Percentiles rank a stretch among this genome's conserved stretches.
These are phyloP conservation scores for Diadromus collaris DNA, from an alignment of 2,888 invertebrate genomes.

Conservation along the genomic window DNA sequence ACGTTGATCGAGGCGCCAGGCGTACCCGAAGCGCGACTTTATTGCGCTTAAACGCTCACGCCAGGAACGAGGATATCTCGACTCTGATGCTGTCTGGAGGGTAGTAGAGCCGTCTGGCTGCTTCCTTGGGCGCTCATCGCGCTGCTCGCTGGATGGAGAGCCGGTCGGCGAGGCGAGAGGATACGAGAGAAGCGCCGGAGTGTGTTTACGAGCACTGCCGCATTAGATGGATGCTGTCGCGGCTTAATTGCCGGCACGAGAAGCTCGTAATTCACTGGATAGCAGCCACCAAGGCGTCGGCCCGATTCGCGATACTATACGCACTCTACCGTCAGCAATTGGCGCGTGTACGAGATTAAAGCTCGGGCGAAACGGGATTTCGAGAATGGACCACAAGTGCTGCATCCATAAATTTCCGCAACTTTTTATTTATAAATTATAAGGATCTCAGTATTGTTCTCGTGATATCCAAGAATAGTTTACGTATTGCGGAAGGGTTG, in stretches of 20 bases:
- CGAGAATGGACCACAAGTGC: background rate
- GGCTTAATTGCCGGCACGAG: conserved; percentile 71
- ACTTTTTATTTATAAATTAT: background rate
- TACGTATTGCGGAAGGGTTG: conserved; percentile 33
- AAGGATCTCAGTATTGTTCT: background rate
- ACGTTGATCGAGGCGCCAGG: conserved; percentile 50
- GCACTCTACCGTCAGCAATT: conserved; percentile 1
- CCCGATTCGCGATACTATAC: conserved; percentile 47
- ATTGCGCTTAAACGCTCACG: conserved; percentile 64
- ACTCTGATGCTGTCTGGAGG: conserved; percentile 29
- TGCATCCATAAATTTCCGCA: background rate
- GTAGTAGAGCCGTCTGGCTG: conserved; percentile 40
- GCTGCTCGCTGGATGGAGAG: conserved; percentile 43
- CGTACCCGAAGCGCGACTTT: conserved; percentile 59
- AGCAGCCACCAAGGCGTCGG: conserved; percentile 55
- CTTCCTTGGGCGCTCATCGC: conserved; percentile 43
- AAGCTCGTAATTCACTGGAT: conserved; percentile 69
- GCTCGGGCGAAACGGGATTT: background rate
- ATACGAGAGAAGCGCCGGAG: conserved; percentile 60
- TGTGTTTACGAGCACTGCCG: conserved; percentile 73
- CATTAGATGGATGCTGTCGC: conserved; percentile 73
- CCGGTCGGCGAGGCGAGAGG: conserved; percentile 27
- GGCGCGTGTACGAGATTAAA: background rate
- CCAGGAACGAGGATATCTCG: conserved; percentile 55
- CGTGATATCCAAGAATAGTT: background rate